These are phyloP conservation scores for Drosophila setosimentum DNA, from an alignment of 2,888 invertebrate species.

Conservation along the genomic window DNA sequence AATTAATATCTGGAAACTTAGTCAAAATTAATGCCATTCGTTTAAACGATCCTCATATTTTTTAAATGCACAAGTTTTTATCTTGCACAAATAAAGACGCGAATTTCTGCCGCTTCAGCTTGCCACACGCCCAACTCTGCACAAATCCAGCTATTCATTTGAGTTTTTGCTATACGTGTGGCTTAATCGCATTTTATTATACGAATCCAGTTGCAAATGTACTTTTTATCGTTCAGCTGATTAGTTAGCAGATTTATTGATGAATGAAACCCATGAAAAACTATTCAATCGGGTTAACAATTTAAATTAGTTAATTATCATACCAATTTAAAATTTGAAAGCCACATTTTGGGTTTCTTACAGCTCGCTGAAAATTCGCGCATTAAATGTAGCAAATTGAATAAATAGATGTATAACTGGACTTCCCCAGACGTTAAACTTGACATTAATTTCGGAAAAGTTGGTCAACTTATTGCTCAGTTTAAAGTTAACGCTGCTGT, in stretches of 20 bases:
- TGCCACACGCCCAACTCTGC: too few relatives aligned
- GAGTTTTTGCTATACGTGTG: not conserved
- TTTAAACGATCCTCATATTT: not conserved
- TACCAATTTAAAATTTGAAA: not conserved
- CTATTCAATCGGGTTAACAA: not conserved
- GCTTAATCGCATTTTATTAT: not conserved
- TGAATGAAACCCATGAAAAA: not conserved
- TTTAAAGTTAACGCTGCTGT: conserved; percentile 22
- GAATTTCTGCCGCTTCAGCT: not conserved
- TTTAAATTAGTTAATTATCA: not conserved
- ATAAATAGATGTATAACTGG: not conserved
- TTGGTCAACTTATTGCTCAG: conserved; percentile 45
- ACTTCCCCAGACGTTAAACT: conserved; percentile 23
- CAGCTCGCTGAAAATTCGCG: not conserved
- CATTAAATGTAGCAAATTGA: not conserved
- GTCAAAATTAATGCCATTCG: not conserved
- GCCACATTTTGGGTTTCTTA: not conserved
- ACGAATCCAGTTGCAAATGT: not conserved
- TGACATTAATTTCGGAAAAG: conserved; percentile 46
- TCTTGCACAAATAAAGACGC: not conserved
- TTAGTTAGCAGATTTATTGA: not conserved
- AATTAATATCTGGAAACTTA: not conserved
- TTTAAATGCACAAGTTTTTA: not conserved
- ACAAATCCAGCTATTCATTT: not conserved
- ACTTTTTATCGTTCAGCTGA: not conserved